phyloP scores from a whole-genome alignment of 2,888 invertebrate species.

The Eupelmus urozonus region DNA sequence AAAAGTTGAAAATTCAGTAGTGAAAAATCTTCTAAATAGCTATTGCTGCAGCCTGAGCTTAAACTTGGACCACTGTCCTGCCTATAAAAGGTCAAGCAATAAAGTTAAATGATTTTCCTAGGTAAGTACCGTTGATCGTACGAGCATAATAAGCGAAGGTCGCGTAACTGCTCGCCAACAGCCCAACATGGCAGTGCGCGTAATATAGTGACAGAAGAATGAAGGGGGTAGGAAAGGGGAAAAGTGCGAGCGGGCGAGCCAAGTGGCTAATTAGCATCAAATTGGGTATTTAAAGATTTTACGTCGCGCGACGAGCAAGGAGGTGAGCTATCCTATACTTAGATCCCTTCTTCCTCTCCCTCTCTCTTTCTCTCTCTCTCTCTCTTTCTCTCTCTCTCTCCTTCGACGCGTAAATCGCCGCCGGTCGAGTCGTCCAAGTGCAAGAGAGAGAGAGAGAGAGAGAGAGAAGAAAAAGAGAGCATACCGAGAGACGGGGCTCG shows the following conservation, averaged over 20 bases:
- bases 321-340: conserved; percentile 61
- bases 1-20: too few relatives aligned
- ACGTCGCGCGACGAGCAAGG: conserved; percentile 61
- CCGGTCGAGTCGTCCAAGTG: neutral
- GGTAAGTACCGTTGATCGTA: conserved; percentile 12
- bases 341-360: conserved; percentile 15
- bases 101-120: too few relatives aligned
- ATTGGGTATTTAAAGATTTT: conserved; percentile 73
- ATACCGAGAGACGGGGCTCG: conserved; percentile 54
- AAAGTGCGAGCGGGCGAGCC: conserved; percentile 7
- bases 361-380: conserved; percentile 5
- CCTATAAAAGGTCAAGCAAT: too few relatives aligned
- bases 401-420: conserved; percentile 15
- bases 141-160: conserved; percentile 31
- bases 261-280: conserved; percentile 71
- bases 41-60: too few relatives aligned
- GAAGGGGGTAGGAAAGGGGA: conserved; percentile 11
- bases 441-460: conserved; percentile 1
- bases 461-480: neutral
- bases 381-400: conserved; percentile 9
- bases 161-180: neutral
- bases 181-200: too few relatives aligned
- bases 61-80: too few relatives aligned
- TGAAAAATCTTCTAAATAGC: too few relatives aligned
- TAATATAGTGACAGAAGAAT: too few relatives aligned